Percentiles rank a stretch among this genome's conserved stretches.
phyloP scores from a whole-genome alignment of 2,797 vertebrate genomes.

The Perodicticus potto region DNA sequence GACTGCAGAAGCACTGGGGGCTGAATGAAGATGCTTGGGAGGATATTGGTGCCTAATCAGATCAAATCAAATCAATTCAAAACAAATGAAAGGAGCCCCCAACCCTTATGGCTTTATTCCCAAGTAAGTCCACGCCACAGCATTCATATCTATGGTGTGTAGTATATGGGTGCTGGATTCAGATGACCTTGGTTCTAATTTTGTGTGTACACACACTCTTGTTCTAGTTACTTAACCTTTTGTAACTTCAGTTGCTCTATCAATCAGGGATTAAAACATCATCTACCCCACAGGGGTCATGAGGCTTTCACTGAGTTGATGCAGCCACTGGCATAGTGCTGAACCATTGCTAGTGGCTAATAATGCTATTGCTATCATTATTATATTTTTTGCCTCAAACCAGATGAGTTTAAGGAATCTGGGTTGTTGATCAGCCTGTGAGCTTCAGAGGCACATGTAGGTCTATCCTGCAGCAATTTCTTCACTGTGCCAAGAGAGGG shows the following conservation, averaged over 20 bases:
- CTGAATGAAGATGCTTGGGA: neutral
- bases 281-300: neutral
- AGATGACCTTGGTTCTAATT: neutral
- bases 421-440: neutral
- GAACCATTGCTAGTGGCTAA: neutral
- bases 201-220: neutral
- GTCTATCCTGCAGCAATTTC: neutral
- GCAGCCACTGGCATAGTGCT: neutral
- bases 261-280: neutral
- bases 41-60: neutral
- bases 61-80: neutral
- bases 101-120: neutral
- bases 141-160: neutral
- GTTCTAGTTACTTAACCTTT: neutral
- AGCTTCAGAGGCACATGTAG: neutral
- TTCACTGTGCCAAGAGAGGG: neutral
- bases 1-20: neutral
- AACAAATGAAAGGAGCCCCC: neutral
- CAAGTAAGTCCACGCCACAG: neutral
- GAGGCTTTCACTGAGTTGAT: neutral
- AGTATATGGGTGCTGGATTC: neutral
- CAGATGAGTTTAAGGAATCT: neutral
- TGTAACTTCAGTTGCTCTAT: neutral
- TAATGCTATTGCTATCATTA: neutral
- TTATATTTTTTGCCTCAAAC: neutral